Conservation (phyloP, 2,113 vertebrate species). For the Trachemys scripta region DNA sequence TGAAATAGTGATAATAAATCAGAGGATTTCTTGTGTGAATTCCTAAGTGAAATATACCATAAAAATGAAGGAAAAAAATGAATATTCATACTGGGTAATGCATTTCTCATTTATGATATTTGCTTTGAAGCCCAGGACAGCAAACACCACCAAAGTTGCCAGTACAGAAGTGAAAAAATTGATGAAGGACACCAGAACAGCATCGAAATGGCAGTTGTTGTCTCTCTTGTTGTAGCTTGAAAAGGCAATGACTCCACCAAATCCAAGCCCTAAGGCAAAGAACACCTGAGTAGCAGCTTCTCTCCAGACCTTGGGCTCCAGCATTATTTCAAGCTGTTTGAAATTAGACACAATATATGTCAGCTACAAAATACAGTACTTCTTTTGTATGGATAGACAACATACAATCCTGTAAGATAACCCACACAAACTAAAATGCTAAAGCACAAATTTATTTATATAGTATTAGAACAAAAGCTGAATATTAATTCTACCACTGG, state of each 20-base stretch:
- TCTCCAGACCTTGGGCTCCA: slow-evolving; percentile 96
- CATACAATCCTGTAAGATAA: slow-evolving; percentile 33
- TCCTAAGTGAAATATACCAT: slow-evolving; percentile 37
- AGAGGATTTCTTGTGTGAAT: neutral
- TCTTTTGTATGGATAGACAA: slow-evolving; percentile 52
- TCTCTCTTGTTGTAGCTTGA: slow-evolving; percentile 99
- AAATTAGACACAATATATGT: slow-evolving; percentile 77
- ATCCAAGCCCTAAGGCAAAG: slow-evolving; percentile 97
- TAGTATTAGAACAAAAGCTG: neutral
- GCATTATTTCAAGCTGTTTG: slow-evolving; percentile 96
- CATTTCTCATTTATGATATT: slow-evolving; percentile 94
- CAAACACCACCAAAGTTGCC: slow-evolving; percentile 98
- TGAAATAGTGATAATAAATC: slow-evolving; percentile 18
- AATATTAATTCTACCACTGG: neutral
- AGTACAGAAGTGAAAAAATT: slow-evolving; percentile 98
- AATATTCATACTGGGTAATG: slow-evolving; percentile 83
- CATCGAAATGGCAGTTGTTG: slow-evolving; percentile 99
- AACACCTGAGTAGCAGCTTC: slow-evolving; percentile 98
- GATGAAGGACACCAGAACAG: slow-evolving; percentile 95
- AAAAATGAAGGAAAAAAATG: slow-evolving; percentile 51
- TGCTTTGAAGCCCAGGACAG: slow-evolving; percentile 98
- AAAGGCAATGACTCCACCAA: slow-evolving; percentile 98
- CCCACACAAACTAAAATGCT: slow-evolving; percentile 18
- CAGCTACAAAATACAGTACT: slow-evolving; percentile 67
- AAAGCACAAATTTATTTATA: neutral